Evolutionary conservation across 2,113 vertebrate genomes (phyloP).

Genomic region (Ailuropoda melanoleuca): DNA sequence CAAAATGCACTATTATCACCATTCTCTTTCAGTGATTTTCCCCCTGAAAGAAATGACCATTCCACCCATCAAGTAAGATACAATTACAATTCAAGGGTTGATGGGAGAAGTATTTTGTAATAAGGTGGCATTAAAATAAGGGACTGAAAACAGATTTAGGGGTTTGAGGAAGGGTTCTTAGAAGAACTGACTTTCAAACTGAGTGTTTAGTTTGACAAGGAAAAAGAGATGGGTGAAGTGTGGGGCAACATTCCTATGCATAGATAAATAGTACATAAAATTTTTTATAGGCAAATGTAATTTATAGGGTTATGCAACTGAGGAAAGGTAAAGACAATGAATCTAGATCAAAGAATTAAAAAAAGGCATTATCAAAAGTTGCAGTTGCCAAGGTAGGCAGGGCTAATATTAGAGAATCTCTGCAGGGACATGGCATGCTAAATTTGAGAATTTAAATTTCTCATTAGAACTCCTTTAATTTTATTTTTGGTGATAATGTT

Average conservation of each 20-base stretch:
- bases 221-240: neutral
- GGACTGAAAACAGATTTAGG: neutral
- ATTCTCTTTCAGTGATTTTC: neutral
- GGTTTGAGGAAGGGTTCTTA: neutral
- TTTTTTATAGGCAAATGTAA: neutral
- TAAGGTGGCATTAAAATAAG: neutral
- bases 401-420: neutral
- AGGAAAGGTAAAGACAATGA: neutral
- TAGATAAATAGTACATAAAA: accelerated
- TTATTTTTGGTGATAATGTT: neutral
- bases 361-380: neutral
- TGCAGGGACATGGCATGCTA: neutral
- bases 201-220: neutral
- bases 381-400: neutral
- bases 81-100: neutral
- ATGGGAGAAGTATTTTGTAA: neutral
- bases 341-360: neutral
- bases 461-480: neutral
- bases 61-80: neutral
- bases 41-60: neutral
- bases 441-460: neutral
- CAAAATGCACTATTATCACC: neutral
- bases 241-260: neutral
- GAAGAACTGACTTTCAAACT: neutral
- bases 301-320: neutral